These are phyloP conservation scores for Neostethus bicornis DNA, from an alignment of 2,797 vertebrate species.

Conservation along the genomic window DNA sequence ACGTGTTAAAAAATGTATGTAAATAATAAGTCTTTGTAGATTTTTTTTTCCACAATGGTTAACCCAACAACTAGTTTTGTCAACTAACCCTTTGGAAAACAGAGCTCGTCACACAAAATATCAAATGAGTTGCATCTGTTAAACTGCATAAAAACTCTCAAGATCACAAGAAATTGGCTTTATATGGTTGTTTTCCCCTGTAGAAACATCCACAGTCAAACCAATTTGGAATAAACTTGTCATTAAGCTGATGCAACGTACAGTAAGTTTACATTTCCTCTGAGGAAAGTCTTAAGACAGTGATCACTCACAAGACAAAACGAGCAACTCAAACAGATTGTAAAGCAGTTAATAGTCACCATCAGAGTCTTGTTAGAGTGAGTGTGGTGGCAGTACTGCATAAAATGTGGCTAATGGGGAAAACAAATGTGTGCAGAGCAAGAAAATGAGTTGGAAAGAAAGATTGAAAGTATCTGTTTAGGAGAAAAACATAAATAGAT, in stretches of 20 bases:
- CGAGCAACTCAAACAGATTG: not conserved
- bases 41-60: too few relatives aligned
- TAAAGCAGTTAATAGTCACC: not conserved
- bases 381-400: not conserved
- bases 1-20: too few relatives aligned
- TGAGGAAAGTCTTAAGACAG: not conserved
- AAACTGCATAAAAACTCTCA: too few relatives aligned
- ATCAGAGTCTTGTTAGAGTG: not conserved
- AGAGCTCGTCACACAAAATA: too few relatives aligned
- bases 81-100: too few relatives aligned
- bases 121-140: too few relatives aligned
- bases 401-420: not conserved
- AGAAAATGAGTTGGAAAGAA: not conserved
- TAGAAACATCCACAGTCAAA: not conserved
- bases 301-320: not conserved
- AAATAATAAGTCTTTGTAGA: too few relatives aligned
- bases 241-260: not conserved
- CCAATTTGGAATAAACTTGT: not conserved
- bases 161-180: too few relatives aligned
- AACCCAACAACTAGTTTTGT: too few relatives aligned
- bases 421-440: not conserved
- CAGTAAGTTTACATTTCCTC: not conserved
- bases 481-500: not conserved
- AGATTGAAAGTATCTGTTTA: slow-evolving; percentile 4
- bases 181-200: not conserved